Percentiles rank a stretch among this genome's conserved stretches.
phyloP scores from a whole-genome alignment of 2,113 vertebrate genomes.

The Lophura nycthemera region DNA sequence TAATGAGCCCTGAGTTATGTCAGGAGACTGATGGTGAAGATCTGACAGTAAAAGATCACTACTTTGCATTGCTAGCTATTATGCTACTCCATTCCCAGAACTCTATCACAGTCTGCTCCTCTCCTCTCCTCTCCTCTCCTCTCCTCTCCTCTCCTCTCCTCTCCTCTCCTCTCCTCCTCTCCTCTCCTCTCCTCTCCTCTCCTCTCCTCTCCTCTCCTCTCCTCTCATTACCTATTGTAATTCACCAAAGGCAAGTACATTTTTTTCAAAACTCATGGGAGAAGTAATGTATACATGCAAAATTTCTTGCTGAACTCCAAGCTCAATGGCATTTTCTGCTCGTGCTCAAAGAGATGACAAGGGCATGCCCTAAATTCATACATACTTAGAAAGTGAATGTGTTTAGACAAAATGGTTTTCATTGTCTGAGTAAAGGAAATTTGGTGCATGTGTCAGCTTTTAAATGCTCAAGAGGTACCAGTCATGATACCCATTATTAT shows the following conservation, averaged over 20 bases:
- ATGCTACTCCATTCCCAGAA: background rate
- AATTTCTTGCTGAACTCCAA: background rate
- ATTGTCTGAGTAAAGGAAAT: slow-evolving; percentile 40
- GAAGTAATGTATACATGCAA: slow-evolving; percentile 3
- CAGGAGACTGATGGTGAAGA: background rate
- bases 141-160: no score
- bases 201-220: no score
- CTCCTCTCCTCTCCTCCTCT: no score
- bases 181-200: no score
- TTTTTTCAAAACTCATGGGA: slow-evolving; percentile 37
- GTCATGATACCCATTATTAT: slow-evolving; percentile 66
- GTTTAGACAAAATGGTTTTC: background rate
- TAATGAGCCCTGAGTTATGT: background rate
- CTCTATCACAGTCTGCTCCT: background rate
- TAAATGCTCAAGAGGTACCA: slow-evolving; percentile 48
- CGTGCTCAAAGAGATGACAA: background rate
- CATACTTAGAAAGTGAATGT: background rate
- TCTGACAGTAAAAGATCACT: background rate
- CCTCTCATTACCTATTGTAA: background rate
- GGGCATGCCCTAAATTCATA: background rate
- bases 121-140: no score
- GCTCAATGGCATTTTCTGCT: background rate
- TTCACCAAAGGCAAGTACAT: background rate
- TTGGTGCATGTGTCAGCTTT: slow-evolving; percentile 44
- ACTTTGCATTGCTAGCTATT: background rate